phyloP scores from a whole-genome alignment of 2,888 invertebrate genomes.

The Antheraea yamamai region DNA sequence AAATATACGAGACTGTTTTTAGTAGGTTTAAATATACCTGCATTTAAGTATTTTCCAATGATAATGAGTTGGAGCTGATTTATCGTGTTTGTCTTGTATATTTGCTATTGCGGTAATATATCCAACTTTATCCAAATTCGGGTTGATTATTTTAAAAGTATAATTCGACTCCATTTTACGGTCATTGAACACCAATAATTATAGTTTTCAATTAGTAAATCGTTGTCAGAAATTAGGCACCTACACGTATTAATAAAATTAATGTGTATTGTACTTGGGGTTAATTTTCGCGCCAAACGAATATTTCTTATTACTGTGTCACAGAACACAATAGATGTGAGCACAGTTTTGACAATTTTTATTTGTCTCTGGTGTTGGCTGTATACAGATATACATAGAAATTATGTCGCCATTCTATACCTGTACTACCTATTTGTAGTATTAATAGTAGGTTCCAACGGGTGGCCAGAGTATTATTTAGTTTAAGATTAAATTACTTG shows the following conservation, averaged over 20 bases:
- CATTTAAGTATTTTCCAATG: conserved; percentile 78
- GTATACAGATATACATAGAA: too few relatives aligned
- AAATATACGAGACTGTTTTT: neutral
- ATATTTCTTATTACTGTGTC: neutral
- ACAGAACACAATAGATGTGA: too few relatives aligned
- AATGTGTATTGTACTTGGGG: neutral
- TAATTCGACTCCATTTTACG: conserved; percentile 44
- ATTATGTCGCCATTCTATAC: too few relatives aligned
- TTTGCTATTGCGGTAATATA: conserved; percentile 64
- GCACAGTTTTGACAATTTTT: too few relatives aligned
- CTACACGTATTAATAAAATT: neutral
- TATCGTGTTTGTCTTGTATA: conserved; percentile 69
- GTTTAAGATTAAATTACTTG: too few relatives aligned
- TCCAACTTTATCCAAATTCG: conserved; percentile 53
- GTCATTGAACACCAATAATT: conserved; percentile 20
- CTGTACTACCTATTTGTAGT: too few relatives aligned
- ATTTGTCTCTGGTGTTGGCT: too few relatives aligned
- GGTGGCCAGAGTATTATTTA: too few relatives aligned
- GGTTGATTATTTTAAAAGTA: conserved; percentile 66
- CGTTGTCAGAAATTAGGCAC: neutral
- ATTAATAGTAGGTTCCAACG: too few relatives aligned
- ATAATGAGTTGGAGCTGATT: conserved; percentile 71
- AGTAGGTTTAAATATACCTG: conserved; percentile 47
- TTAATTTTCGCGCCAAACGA: neutral
- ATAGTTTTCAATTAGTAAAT: neutral